Conservation (phyloP, 2,797 vertebrate genomes). For the Melanotaenia parkinsoni region DNA sequence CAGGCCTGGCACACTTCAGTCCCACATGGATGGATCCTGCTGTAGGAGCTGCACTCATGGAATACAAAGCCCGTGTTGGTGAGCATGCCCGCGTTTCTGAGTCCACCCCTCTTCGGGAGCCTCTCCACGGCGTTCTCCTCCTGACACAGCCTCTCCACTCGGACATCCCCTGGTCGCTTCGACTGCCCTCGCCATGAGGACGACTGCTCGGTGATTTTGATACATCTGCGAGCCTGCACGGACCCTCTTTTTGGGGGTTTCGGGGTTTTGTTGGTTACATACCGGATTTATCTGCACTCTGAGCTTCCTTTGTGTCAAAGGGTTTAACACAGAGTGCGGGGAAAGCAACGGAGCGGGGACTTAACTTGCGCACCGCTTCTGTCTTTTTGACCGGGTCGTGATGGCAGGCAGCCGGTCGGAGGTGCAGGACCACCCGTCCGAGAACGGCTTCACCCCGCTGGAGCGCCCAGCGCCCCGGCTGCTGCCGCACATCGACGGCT, state of each 20-base stretch:
- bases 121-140: conserved; percentile 32
- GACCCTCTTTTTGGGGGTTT: conserved; percentile 5
- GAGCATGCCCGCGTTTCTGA: conserved; percentile 76
- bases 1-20: conserved; percentile 56
- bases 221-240: conserved; percentile 33
- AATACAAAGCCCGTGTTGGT: conserved; percentile 61
- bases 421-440: conserved; percentile 77
- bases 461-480: conserved; percentile 78
- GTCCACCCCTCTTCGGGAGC: conserved; percentile 55
- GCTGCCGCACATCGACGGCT: conserved; percentile 90
- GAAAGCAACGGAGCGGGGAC: conserved; percentile 46
- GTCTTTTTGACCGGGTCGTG: conserved; percentile 63
- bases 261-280: conserved; percentile 34
- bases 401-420: conserved; percentile 83
- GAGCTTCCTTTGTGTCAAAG: conserved; percentile 75
- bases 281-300: conserved; percentile 49
- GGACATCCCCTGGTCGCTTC: conserved; percentile 56
- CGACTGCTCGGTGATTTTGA: conserved; percentile 58
- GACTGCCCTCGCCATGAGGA: conserved; percentile 59
- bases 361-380: conserved; percentile 54
- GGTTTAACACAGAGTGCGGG: conserved; percentile 56
- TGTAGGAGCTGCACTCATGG: conserved; percentile 65
- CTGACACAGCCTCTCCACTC: conserved; percentile 50
- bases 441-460: conserved; percentile 81
- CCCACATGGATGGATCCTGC: conserved; percentile 65